Percentiles rank a stretch among this genome's conserved stretches.
Evolutionary conservation across 2,888 invertebrate genomes (phyloP).

Genomic region (Melipona bicolor): DNA sequence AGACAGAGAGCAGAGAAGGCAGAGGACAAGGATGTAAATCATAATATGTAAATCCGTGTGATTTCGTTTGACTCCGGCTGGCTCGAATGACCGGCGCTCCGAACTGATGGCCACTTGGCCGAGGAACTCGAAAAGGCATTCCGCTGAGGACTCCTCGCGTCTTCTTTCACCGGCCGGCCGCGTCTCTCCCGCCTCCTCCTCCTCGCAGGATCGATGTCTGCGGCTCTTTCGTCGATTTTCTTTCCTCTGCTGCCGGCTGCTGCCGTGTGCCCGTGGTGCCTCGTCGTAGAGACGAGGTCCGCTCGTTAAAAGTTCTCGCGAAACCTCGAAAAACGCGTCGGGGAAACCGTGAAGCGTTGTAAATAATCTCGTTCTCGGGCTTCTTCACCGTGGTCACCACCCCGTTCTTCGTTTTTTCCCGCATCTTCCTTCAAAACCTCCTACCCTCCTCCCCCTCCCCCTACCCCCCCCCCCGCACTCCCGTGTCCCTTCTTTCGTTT

Average conservation of each 20-base stretch:
- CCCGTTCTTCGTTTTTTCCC: neutral
- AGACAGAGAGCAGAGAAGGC: constrained; percentile 68
- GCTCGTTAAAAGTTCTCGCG: constrained; percentile 25
- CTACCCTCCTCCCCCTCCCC: too few species aligned
- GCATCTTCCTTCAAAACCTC: neutral
- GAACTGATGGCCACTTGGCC: constrained; percentile 77
- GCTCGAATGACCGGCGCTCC: constrained; percentile 74
- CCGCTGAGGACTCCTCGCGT: constrained; percentile 60
- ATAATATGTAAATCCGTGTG: constrained; percentile 83
- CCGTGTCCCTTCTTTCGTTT: too few species aligned
- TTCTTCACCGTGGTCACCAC: neutral
- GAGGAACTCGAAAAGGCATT: constrained; percentile 77
- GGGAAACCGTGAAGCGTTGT: constrained; percentile 45
- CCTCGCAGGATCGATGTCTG: neutral
- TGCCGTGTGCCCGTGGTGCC: neutral
- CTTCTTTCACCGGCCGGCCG: neutral
- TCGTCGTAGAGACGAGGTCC: constrained; percentile 13
- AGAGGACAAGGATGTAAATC: constrained; percentile 83
- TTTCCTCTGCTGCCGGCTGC: constrained; percentile 9
- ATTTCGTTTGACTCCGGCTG: constrained; percentile 80
- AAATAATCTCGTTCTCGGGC: constrained; percentile 52
- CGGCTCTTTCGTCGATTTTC: constrained; percentile 17
- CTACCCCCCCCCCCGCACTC: neutral
- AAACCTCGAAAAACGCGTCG: constrained; percentile 49
- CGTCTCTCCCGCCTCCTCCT: neutral